Conservation (phyloP, 2,113 vertebrate genomes). For the Rhadina sibilatrix region DNA sequence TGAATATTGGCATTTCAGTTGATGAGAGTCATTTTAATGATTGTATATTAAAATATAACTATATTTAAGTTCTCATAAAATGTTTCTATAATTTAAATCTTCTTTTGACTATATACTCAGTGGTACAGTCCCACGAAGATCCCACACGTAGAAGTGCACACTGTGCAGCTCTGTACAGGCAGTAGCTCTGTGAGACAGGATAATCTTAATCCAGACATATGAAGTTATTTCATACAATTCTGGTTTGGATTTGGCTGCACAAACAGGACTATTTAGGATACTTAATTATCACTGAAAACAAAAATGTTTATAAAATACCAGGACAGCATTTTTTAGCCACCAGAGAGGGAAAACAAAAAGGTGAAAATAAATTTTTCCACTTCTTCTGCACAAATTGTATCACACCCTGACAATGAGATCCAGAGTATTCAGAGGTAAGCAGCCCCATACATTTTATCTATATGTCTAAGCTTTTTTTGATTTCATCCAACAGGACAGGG, state of each 20-base stretch:
- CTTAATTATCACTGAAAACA: not conserved
- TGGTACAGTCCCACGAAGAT: not conserved
- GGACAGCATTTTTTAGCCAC: not conserved
- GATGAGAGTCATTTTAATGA: not conserved
- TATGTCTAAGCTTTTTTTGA: not conserved
- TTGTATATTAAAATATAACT: not conserved
- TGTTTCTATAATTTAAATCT: not conserved
- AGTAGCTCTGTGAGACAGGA: not conserved
- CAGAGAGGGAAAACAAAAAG: not conserved
- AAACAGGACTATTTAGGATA: not conserved
- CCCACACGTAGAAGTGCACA: not conserved
- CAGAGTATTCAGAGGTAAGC: not conserved
- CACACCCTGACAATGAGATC: not conserved
- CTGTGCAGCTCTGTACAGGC: not conserved
- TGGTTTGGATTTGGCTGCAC: not conserved
- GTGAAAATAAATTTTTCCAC: not conserved
- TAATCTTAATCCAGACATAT: not conserved
- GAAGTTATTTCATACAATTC: not conserved
- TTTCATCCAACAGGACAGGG: not conserved
- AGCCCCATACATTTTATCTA: not conserved
- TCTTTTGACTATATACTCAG: not conserved
- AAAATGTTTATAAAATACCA: not conserved
- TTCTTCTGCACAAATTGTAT: not conserved
- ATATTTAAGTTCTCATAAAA: not conserved
- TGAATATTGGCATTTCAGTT: not conserved